phyloP scores from a whole-genome alignment of 2,113 vertebrate genomes.

The Chaetura pelagica region DNA sequence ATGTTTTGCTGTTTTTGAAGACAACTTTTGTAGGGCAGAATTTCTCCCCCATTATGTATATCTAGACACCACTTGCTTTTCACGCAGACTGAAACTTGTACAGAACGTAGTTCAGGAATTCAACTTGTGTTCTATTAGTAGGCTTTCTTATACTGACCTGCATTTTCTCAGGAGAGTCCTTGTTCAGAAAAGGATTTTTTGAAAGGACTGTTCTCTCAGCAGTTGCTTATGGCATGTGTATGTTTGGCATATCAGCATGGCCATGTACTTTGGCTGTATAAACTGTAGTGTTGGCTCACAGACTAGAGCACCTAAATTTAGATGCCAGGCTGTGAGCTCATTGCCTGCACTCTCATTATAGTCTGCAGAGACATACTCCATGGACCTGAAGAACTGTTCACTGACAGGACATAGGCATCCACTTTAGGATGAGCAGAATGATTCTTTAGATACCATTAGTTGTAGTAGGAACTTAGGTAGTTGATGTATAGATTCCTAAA shows the following conservation, averaged over 20 bases:
- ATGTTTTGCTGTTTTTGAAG: constrained; percentile 37
- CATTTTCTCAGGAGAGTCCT: neutral
- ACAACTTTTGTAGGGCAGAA: neutral
- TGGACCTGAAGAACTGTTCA: constrained; percentile 5
- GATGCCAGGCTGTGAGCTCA: constrained; percentile 53
- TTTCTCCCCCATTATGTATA: neutral
- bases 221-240: neutral
- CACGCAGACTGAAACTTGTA: neutral
- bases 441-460: neutral
- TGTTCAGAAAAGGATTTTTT: neutral
- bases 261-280: constrained; percentile 1
- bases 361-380: neutral
- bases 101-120: neutral
- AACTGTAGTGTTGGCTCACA: constrained; percentile 26
- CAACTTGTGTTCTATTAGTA: neutral
- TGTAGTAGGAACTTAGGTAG: neutral
- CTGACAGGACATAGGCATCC: neutral
- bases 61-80: constrained; percentile 21
- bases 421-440: neutral
- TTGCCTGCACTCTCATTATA: neutral
- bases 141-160: neutral
- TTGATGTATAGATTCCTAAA: neutral
- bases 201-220: neutral
- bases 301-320: constrained; percentile 55
- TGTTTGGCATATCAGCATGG: constrained; percentile 5